Evolutionary conservation across 2,888 invertebrate species (phyloP), one percentile per base, ranked within the genome.

Genomic region (Diachrysia chrysitis): DNA sequence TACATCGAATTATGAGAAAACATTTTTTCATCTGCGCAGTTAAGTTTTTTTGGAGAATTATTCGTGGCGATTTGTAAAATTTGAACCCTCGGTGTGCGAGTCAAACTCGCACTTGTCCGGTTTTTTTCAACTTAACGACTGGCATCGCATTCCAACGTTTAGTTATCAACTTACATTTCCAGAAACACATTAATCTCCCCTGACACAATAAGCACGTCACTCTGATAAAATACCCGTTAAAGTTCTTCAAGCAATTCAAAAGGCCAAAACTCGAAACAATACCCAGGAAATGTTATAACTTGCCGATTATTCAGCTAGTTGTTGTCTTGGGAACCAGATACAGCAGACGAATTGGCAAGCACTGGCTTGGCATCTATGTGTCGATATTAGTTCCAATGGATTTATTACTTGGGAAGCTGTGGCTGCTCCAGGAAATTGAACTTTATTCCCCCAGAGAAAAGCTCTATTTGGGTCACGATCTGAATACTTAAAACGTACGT

Each of bases 321-420:
- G 75, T 81, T 75, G 82, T 79, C 80, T 76, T 78, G 78, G 73
- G 72, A 76, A 76, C 73, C 63, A 80, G 78, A 76, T 78, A 74
- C 68, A 80, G 69, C 67, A 80, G 82, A 78, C 78, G 76, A 80
- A 81, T 82, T 81, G 82, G 82, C 80, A 74, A 80, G 73, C 70
- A 79, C 65, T 78, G 61, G 72, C 62, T 71, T 70, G 76, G 78
- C 81, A 71, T 80, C 78, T 74, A 80, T 78, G 72, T 81, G 78
- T 80, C 81, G 78, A 80, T 81, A 81, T 82, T 76, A 82, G 76
- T 80, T 82, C 76, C 68, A 78, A 82, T 80, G 71, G 80, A 82
- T 82, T 82, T 82, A 82, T 82, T 76, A 73, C 81, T 74, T 67
- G 61, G 69, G 58, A 67, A 78, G 65, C 66, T 56, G 29, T 21